Evolutionary conservation across 2,888 invertebrate genomes (phyloP), one percentile per base, ranked within the genome.

Genomic region (Cheilosia grossa): DNA sequence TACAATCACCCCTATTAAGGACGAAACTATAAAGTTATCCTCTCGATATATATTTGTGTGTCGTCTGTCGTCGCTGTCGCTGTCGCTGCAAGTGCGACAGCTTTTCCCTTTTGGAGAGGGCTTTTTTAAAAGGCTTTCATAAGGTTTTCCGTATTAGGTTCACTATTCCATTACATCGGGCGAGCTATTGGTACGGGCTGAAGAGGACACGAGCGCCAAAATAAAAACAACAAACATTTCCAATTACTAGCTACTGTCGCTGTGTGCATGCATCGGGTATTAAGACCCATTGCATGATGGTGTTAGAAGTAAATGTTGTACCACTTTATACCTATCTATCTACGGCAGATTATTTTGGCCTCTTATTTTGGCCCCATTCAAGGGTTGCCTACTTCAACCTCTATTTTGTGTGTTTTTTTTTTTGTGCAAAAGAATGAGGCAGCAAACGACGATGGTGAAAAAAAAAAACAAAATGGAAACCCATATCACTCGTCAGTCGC

Each of bases 51-150:
- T 56, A 63, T 27, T 56, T 66, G 75, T 83, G 17, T 64, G 21
- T 2, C 21, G 21, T 24, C 24, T 1, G 24, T 67, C 49, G 40
- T 67, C 69, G 73, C 70, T 70, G 40, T 67, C 69, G 73, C 70
- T 70, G 30, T 54, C 63, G 47, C 74, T 80, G 79, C 69, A 85
- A 80, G 47, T 85, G 83, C 85, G 85, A 85, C 81, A 85, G 85
- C 80, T 85, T 85, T 83, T 80, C 70, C 75, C 56, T 61, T 33
- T 21, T 63, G 78, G 42, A 42, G 42, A 73, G 67, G 83, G 79
- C 69, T 73, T 85, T 85, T 85, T 83, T 69, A 66, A 79, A 79
- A 79, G 64, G 44, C 79, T 64, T 74, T 79, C 33, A 53, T 56
- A 44, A 53, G 67, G 67, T 53, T 77, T 49, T 64, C 27, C 40